These are phyloP conservation scores for Danionella cerebrum DNA, from an alignment of 2,113 vertebrate species.

Conservation along the genomic window DNA sequence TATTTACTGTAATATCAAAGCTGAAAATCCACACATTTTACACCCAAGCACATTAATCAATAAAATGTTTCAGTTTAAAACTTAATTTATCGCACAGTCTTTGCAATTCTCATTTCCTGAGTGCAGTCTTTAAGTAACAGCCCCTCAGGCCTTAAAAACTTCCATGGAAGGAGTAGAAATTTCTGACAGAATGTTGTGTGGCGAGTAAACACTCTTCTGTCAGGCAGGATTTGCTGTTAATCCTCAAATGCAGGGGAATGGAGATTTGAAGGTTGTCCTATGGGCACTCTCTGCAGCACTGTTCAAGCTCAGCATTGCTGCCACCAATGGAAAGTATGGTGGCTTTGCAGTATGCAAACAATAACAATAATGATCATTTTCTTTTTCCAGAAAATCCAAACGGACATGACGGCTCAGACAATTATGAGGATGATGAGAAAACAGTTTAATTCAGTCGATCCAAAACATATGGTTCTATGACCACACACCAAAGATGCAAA, in stretches of 20 bases:
- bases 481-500: conserved; percentile 32
- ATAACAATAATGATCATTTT: conserved; percentile 14
- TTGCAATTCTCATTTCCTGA: neutral
- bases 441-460: conserved; percentile 31
- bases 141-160: neutral
- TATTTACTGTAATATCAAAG: too few relatives aligned
- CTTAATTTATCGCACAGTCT: neutral
- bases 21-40: too few relatives aligned
- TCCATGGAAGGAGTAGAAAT: neutral
- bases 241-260: conserved; percentile 17
- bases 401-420: conserved; percentile 32
- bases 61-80: too few relatives aligned
- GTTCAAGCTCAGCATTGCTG: neutral
- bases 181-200: conserved; percentile 4
- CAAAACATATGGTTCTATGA: conserved; percentile 36
- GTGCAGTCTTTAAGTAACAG: neutral
- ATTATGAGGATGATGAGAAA: conserved; percentile 35
- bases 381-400: neutral
- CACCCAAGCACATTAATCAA: too few relatives aligned
- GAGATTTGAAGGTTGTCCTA: conserved; percentile 35
- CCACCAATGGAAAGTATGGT: neutral
- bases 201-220: conserved; percentile 21
- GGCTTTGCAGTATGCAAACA: neutral
- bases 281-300: conserved; percentile 20
- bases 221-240: conserved; percentile 32